Evolutionary conservation across 2,888 invertebrate species (phyloP).

Genomic region (Sinelater perroti): DNA sequence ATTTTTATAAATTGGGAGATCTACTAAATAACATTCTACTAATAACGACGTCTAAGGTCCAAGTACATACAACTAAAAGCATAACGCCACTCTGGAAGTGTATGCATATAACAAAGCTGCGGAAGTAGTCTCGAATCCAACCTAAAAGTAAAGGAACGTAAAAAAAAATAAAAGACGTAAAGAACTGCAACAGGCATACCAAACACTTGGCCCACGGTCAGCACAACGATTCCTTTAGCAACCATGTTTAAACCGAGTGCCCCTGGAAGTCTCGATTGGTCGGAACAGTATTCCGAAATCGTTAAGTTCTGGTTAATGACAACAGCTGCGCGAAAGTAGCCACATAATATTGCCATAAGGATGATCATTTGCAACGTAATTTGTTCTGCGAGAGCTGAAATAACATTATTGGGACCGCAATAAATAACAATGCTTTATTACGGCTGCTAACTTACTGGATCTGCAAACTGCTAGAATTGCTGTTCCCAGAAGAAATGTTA

Average conservation of each 20-base stretch:
- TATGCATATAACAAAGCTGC: slow-evolving; percentile 70
- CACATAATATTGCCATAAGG: slow-evolving; percentile 68
- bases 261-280: slow-evolving; percentile 67
- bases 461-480: slow-evolving; percentile 66
- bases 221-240: slow-evolving; percentile 73
- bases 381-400: slow-evolving; percentile 69
- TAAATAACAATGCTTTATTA: not conserved
- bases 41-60: slow-evolving; percentile 68
- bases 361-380: slow-evolving; percentile 64
- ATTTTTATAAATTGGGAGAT: not conserved
- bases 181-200: slow-evolving; percentile 47
- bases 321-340: slow-evolving; percentile 76
- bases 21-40: slow-evolving; percentile 15
- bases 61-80: slow-evolving; percentile 64
- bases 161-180: slow-evolving; percentile 9
- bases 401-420: slow-evolving; percentile 1
- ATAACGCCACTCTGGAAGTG: slow-evolving; percentile 69
- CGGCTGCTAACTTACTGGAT: slow-evolving; percentile 62
- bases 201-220: slow-evolving; percentile 69
- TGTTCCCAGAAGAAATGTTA: slow-evolving; percentile 70
- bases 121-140: slow-evolving; percentile 72
- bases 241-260: slow-evolving; percentile 79
- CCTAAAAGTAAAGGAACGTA: slow-evolving; percentile 56
- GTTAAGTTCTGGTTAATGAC: slow-evolving; percentile 78
- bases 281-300: slow-evolving; percentile 70